Percentiles rank a stretch among this genome's conserved stretches.
phyloP scores from a whole-genome alignment of 1,140 invertebrate genomes.

The Holcopasites calliopsidis region DNA sequence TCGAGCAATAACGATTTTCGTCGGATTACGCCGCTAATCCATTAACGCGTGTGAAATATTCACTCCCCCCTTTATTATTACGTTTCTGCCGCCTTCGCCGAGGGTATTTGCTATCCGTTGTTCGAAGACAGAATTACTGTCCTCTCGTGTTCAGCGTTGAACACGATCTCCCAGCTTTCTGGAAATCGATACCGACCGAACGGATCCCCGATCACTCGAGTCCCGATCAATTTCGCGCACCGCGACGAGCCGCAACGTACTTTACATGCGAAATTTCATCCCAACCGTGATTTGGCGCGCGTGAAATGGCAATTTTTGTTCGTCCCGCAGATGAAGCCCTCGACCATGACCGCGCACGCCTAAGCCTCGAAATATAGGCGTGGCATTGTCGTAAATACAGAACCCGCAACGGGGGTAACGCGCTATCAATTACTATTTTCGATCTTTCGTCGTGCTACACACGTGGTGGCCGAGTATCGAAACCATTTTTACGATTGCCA shows the following conservation, averaged over 20 bases:
- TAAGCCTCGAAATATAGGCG: conserved; percentile 4
- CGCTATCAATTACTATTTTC: conserved; percentile 35
- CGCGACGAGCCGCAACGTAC: too few relatives aligned
- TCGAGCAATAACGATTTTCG: not conserved
- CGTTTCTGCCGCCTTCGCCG: too few relatives aligned
- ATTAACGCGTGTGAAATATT: not conserved
- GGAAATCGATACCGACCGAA: too few relatives aligned
- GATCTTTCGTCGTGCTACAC: conserved; percentile 18
- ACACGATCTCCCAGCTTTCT: too few relatives aligned
- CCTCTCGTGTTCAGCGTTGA: too few relatives aligned
- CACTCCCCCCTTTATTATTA: not conserved
- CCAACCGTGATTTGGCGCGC: not conserved
- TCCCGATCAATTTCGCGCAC: too few relatives aligned
- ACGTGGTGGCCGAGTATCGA: conserved; percentile 3
- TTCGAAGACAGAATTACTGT: too few relatives aligned
- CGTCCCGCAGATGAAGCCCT: not conserved
- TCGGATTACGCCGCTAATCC: not conserved
- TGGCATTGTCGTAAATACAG: conserved; percentile 11
- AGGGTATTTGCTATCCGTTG: too few relatives aligned
- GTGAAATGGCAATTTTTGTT: conserved; percentile 23
- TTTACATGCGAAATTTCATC: conserved; percentile 2
- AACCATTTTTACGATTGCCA: conserved; percentile 46
- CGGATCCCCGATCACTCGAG: too few relatives aligned
- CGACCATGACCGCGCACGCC: not conserved
- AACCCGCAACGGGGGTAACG: not conserved